Conservation (phyloP, 2,113 vertebrate genomes). For the Corvus hawaiiensis region DNA sequence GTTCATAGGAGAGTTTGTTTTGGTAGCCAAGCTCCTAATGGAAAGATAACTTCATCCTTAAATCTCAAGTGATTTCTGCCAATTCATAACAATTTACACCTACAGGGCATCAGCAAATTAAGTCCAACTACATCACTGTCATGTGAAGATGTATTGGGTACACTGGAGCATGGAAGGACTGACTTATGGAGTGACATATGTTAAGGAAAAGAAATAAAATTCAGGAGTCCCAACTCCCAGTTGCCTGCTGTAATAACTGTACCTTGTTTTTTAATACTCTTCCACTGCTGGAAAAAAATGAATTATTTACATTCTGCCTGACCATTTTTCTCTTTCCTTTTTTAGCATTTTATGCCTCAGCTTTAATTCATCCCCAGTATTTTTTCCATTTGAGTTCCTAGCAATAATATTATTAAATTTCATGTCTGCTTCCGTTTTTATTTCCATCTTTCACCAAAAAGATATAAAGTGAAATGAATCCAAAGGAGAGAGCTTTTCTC, state of each 20-base stretch:
- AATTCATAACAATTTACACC: conserved; percentile 58
- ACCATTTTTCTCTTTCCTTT: conserved; percentile 24
- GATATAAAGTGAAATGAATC: conserved; percentile 65
- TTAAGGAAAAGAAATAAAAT: conserved; percentile 27
- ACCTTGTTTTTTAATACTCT: conserved; percentile 31
- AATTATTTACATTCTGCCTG: conserved; percentile 50
- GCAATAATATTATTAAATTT: conserved; percentile 68
- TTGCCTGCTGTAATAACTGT: neutral
- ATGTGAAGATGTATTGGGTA: neutral
- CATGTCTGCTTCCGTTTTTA: conserved; percentile 66
- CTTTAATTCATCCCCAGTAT: conserved; percentile 55
- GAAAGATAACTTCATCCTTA: conserved; percentile 48
- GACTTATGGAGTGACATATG: neutral
- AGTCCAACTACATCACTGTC: conserved; percentile 32
- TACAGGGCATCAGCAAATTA: conserved; percentile 51
- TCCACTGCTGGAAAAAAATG: conserved; percentile 38
- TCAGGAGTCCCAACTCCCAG: neutral
- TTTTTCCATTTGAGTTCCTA: conserved; percentile 57
- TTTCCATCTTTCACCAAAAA: conserved; percentile 70
- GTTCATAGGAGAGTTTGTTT: conserved; percentile 24
- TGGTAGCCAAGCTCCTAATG: conserved; percentile 28
- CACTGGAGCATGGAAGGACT: neutral
- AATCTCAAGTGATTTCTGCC: conserved; percentile 47
- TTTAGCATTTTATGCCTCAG: neutral
- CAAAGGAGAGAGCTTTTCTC: conserved; percentile 60